phyloP scores from a whole-genome alignment of 2,113 vertebrate species.

The Hassar affinis region DNA sequence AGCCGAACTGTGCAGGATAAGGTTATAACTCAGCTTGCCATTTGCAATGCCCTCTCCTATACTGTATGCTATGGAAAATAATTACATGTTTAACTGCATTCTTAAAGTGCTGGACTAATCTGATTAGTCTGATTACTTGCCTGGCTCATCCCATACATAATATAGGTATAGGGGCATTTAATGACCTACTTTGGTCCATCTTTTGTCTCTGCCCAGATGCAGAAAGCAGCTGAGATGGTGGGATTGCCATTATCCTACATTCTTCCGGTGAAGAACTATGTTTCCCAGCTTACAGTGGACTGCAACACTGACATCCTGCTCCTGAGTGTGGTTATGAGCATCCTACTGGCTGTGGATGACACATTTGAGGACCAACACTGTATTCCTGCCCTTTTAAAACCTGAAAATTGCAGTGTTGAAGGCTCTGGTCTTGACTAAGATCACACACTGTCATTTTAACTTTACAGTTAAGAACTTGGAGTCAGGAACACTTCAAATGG shows the following conservation, averaged over 20 bases:
- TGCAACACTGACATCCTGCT: constrained; percentile 49
- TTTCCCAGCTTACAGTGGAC: constrained; percentile 24
- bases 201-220: constrained; percentile 28
- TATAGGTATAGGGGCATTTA: too few species aligned
- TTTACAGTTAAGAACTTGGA: too few species aligned
- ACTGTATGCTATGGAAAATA: neutral
- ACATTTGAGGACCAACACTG: constrained; percentile 9
- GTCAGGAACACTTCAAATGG: too few species aligned
- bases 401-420: neutral
- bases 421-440: too few species aligned
- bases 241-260: constrained; percentile 46
- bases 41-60: neutral
- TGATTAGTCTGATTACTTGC: too few species aligned
- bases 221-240: constrained; percentile 45
- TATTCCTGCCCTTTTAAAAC: neutral
- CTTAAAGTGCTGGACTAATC: too few species aligned
- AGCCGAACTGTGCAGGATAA: constrained; percentile 40
- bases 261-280: constrained; percentile 54
- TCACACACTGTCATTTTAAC: too few species aligned
- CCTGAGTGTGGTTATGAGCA: constrained; percentile 28
- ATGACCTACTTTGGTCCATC: too few species aligned
- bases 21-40: constrained; percentile 2
- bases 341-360: constrained; percentile 40
- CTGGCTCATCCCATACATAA: too few species aligned
- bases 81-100: too few species aligned